Evolutionary conservation across 1,140 invertebrate genomes (phyloP).

Genomic region (Xylocopa sonorina): DNA sequence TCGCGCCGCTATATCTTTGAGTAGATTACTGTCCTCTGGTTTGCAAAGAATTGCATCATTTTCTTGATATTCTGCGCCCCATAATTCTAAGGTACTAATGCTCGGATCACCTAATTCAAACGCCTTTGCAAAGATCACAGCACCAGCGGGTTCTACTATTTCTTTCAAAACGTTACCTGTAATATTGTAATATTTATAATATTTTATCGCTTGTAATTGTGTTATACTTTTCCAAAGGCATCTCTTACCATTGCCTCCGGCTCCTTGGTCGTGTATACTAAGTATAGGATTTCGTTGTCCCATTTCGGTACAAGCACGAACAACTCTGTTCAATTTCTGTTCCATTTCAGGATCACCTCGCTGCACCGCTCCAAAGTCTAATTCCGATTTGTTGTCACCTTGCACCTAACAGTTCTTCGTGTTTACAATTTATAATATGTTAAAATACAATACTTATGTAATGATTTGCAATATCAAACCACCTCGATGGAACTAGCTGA

Average conservation of each 20-base stretch:
- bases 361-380: conserved; percentile 98
- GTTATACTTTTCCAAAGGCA: background rate
- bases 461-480: conserved; percentile 32
- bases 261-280: conserved; percentile 98
- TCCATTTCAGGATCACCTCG: conserved; percentile 99
- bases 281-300: conserved; percentile 93
- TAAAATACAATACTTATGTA: background rate
- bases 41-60: conserved; percentile 94
- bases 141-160: conserved; percentile 96
- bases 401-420: conserved; percentile 85
- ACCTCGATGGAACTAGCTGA: conserved; percentile 97
- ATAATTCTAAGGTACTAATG: conserved; percentile 95
- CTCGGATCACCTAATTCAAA: conserved; percentile 97
- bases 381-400: conserved; percentile 91
- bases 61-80: conserved; percentile 99
- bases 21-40: conserved; percentile 84
- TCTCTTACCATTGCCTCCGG: conserved; percentile 94
- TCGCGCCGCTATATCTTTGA: conserved; percentile 89
- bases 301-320: conserved; percentile 94
- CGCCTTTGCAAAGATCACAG: conserved; percentile 92
- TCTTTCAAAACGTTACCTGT: conserved; percentile 98
- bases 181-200: too few species aligned
- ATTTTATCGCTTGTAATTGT: too few species aligned
- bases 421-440: background rate
- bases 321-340: conserved; percentile 96